phyloP scores from a whole-genome alignment of 2,888 invertebrate genomes.

The Terebella lapidaria region DNA sequence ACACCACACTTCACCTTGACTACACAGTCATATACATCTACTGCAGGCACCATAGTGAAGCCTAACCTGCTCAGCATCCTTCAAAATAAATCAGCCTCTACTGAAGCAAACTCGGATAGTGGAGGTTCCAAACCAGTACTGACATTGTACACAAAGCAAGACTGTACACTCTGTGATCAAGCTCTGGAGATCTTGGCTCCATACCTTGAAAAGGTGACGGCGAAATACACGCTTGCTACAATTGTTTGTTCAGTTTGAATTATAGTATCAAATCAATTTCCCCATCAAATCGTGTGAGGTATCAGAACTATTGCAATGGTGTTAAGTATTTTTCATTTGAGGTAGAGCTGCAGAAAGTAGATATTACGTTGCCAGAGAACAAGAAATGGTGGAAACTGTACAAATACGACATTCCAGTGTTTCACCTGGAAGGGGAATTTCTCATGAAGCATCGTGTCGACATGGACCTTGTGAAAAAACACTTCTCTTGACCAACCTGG shows the following conservation, averaged over 20 bases:
- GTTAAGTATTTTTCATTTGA: conserved; percentile 29
- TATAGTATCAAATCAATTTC: too few relatives aligned
- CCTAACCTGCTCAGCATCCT: too few relatives aligned
- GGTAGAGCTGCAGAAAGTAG: conserved; percentile 68
- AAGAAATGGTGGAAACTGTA: conserved; percentile 69
- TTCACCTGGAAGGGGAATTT: conserved; percentile 77
- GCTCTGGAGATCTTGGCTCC: conserved; percentile 56
- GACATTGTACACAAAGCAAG: conserved; percentile 76
- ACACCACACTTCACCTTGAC: too few relatives aligned
- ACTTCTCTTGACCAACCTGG: too few relatives aligned
- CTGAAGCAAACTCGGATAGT: too few relatives aligned
- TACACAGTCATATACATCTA: too few relatives aligned
- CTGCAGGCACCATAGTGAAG: too few relatives aligned
- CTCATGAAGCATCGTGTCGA: conserved; percentile 57
- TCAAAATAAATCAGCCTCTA: too few relatives aligned
- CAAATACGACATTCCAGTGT: conserved; percentile 79
- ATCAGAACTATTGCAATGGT: too few relatives aligned
- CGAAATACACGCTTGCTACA: too few relatives aligned
- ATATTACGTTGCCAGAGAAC: conserved; percentile 72
- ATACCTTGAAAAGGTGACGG: not conserved
- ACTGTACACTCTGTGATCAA: conserved; percentile 77
- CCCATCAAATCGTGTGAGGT: too few relatives aligned
- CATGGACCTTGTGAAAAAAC: conserved; percentile 27
- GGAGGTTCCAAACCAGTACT: conserved; percentile 65
- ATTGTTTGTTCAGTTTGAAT: too few relatives aligned